Evolutionary conservation across 2,113 vertebrate species (phyloP).

Genomic region (Sebastes fasciatus): DNA sequence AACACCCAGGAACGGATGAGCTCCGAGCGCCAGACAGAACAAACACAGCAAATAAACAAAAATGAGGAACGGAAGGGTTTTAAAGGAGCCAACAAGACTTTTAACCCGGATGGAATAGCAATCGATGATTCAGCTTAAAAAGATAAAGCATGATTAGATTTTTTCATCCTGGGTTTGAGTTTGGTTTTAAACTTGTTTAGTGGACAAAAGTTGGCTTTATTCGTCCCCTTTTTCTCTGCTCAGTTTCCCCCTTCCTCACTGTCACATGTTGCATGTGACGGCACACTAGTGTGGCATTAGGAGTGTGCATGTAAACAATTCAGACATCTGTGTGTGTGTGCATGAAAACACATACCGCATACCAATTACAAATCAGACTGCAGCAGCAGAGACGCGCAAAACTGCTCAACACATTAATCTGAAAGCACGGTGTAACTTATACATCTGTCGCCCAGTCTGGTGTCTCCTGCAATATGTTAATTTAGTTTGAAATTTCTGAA

Average conservation of each 20-base stretch:
- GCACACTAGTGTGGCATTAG: background rate
- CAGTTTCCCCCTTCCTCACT: slow-evolving; percentile 9
- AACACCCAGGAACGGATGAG: slow-evolving; percentile 46
- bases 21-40: slow-evolving; percentile 36
- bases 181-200: background rate
- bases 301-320: slow-evolving; percentile 30
- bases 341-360: background rate
- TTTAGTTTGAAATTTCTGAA: slow-evolving; percentile 13
- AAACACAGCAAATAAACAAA: slow-evolving; percentile 51
- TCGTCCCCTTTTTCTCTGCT: background rate
- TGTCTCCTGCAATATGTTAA: slow-evolving; percentile 20
- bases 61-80: slow-evolving; percentile 7
- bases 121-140: slow-evolving; percentile 7
- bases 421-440: slow-evolving; percentile 7
- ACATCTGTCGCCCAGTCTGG: slow-evolving; percentile 49
- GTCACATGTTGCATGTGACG: slow-evolving; percentile 52
- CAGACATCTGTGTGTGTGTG: slow-evolving; percentile 25
- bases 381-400: background rate
- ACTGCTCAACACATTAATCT: slow-evolving; percentile 19
- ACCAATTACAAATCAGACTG: slow-evolving; percentile 11
- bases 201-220: background rate
- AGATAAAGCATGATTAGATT: background rate
- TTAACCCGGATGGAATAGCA: slow-evolving; percentile 13
- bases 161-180: background rate
- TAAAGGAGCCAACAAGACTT: slow-evolving; percentile 40